Conservation (phyloP, 2,113 vertebrate species). For the Suricata suricatta region DNA sequence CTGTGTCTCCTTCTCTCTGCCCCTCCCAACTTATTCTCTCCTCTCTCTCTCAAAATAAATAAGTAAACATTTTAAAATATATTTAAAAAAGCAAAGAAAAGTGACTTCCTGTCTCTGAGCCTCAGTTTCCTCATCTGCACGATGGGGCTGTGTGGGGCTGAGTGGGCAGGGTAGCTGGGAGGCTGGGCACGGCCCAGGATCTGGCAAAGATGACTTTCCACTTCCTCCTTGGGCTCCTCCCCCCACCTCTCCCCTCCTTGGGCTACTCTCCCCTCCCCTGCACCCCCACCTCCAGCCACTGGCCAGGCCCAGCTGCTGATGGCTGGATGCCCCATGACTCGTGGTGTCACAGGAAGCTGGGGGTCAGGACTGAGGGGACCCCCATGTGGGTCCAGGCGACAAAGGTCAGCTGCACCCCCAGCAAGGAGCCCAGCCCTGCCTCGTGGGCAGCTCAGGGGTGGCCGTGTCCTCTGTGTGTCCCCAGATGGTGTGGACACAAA, state of each 20-base stretch:
- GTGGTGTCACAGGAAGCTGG: background rate
- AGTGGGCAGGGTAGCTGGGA: background rate
- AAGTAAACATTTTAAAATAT: too few species aligned
- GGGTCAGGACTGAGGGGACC: background rate
- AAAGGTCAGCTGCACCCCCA: background rate
- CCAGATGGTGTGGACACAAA: background rate
- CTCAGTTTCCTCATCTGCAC: background rate
- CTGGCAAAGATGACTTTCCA: background rate
- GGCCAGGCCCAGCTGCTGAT: background rate
- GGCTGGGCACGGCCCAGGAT: too few species aligned
- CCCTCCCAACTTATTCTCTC: too few species aligned
- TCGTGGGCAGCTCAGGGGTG: background rate
- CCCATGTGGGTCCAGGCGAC: background rate
- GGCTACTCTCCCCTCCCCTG: too few species aligned
- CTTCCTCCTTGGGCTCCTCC: background rate
- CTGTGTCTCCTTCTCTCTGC: too few species aligned
- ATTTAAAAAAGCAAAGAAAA: background rate
- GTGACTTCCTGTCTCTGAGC: background rate
- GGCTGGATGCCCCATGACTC: background rate
- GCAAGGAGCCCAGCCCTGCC: background rate
- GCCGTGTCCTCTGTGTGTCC: accelerated
- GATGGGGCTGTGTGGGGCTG: background rate
- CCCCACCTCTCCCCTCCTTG: background rate
- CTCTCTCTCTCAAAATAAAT: too few species aligned
- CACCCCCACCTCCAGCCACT: background rate